Evolutionary conservation across 64 coral and sea anemone genomes (phyloP).

Genomic region (Montipora cactus): DNA sequence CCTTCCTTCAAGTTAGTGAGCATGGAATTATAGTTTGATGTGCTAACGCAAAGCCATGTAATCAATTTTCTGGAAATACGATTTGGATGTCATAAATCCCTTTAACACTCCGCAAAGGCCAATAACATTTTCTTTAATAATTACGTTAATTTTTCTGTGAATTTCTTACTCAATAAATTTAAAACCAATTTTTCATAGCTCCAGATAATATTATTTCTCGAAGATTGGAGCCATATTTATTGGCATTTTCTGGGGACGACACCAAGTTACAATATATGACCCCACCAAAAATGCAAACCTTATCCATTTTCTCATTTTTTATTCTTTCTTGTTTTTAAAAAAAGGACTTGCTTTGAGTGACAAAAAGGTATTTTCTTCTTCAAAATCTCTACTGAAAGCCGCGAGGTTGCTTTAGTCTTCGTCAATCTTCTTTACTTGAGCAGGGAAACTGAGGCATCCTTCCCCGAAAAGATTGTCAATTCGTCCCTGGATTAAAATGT

Average conservation of each 20-base stretch:
- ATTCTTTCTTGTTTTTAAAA: not conserved
- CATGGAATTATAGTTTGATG: slow-evolving; percentile 39
- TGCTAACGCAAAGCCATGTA: slow-evolving; percentile 28
- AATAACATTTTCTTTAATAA: not conserved
- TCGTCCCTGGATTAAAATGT: not conserved
- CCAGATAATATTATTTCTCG: slow-evolving; percentile 8
- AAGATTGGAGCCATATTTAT: not conserved
- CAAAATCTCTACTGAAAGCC: not conserved
- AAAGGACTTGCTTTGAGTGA: slow-evolving; percentile 9
- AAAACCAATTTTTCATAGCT: not conserved
- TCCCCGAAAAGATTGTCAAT: not conserved
- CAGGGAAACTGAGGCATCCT: not conserved
- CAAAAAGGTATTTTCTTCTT: not conserved
- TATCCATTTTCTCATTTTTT: not conserved
- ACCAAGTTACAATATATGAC: not conserved
- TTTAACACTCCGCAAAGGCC: slow-evolving; percentile 11
- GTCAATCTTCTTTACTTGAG: not conserved
- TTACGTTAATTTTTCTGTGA: slow-evolving; percentile 44
- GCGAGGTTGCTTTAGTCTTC: not conserved
- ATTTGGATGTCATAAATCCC: slow-evolving; percentile 10
- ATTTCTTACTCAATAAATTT: slow-evolving; percentile 15
- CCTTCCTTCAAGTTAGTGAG: not conserved
- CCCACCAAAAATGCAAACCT: not conserved
- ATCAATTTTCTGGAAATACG: slow-evolving; percentile 35
- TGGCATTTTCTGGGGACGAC: not conserved